phyloP scores from a whole-genome alignment of 1,140 invertebrate species.

The Paracyclopina nana region DNA sequence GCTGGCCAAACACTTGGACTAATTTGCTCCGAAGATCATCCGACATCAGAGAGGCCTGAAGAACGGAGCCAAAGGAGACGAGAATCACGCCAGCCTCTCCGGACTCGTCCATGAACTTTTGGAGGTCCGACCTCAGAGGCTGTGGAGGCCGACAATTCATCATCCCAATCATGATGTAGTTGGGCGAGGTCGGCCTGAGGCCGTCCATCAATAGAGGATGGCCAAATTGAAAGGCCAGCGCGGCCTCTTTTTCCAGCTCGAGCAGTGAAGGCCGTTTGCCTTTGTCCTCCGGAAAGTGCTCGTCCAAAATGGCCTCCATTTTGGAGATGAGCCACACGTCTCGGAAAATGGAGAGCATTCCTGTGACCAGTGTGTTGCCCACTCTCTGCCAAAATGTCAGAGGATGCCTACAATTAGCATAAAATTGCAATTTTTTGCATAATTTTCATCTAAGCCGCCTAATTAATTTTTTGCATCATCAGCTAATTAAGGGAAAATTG shows the following conservation, averaged over 20 bases:
- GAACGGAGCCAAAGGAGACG: conserved; percentile 12
- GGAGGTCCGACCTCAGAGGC: not conserved
- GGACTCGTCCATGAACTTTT: conserved; percentile 8
- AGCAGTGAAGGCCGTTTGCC: not conserved
- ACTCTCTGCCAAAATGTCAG: not conserved
- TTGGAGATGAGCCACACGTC: too few relatives aligned
- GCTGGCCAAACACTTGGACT: too few relatives aligned
- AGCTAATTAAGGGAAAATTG: too few relatives aligned
- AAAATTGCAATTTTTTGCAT: too few relatives aligned
- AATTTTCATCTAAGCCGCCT: too few relatives aligned
- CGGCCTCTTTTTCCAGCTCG: not conserved
- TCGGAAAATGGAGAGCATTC: too few relatives aligned
- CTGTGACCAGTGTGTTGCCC: not conserved
- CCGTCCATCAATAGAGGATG: conserved; percentile 9
- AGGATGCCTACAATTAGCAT: too few relatives aligned
- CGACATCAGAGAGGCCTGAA: conserved; percentile 5
- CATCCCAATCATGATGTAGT: conserved; percentile 4
- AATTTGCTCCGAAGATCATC: conserved; percentile 8
- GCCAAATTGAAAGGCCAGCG: conserved; percentile 2
- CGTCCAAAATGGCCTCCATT: too few relatives aligned
- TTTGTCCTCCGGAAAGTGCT: too few relatives aligned
- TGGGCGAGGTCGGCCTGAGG: not conserved
- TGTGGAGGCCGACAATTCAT: conserved; percentile 7
- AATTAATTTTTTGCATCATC: too few relatives aligned
- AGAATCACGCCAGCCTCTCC: conserved; percentile 6